Evolutionary conservation across 2,888 invertebrate species (phyloP).

Genomic region (Leucozona laternaria): DNA sequence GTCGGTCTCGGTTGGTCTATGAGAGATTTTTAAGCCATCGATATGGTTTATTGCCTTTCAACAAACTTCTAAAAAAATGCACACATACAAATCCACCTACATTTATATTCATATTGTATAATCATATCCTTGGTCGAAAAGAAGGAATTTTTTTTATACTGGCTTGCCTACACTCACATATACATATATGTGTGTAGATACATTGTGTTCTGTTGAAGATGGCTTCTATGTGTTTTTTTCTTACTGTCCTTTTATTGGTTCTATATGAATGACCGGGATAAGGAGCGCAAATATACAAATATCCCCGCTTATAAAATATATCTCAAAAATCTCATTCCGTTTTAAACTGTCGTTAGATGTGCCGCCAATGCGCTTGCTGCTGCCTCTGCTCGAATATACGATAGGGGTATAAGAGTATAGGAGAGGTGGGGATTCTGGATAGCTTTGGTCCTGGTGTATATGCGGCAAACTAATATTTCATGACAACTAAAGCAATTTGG

Average conservation of each 20-base stretch:
- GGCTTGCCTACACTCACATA: background rate
- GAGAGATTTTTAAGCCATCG: slow-evolving; percentile 48
- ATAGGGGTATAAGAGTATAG: background rate
- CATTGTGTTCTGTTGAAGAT: slow-evolving; percentile 26
- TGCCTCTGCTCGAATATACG: background rate
- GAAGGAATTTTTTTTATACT: slow-evolving; percentile 9
- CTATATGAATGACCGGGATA: slow-evolving; percentile 65
- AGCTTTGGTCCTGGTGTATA: slow-evolving; percentile 66
- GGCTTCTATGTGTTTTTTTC: slow-evolving; percentile 10
- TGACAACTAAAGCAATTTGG: slow-evolving; percentile 79
- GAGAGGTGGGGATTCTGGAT: background rate
- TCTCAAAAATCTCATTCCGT: slow-evolving; percentile 70
- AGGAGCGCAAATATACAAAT: slow-evolving; percentile 76
- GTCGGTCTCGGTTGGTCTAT: slow-evolving; percentile 25
- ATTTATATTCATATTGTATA: slow-evolving; percentile 2
- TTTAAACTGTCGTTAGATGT: slow-evolving; percentile 62
- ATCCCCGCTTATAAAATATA: slow-evolving; percentile 71
- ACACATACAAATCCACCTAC: background rate
- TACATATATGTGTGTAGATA: background rate
- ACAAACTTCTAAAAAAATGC: slow-evolving; percentile 34
- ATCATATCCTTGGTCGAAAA: slow-evolving; percentile 21
- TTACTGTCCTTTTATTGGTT: slow-evolving; percentile 45
- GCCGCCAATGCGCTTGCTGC: slow-evolving; percentile 58
- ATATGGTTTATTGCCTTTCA: slow-evolving; percentile 64
- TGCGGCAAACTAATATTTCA: slow-evolving; percentile 78